Evolutionary conservation across 1,140 invertebrate genomes (phyloP).

Genomic region (Drosophila repletoides): DNA sequence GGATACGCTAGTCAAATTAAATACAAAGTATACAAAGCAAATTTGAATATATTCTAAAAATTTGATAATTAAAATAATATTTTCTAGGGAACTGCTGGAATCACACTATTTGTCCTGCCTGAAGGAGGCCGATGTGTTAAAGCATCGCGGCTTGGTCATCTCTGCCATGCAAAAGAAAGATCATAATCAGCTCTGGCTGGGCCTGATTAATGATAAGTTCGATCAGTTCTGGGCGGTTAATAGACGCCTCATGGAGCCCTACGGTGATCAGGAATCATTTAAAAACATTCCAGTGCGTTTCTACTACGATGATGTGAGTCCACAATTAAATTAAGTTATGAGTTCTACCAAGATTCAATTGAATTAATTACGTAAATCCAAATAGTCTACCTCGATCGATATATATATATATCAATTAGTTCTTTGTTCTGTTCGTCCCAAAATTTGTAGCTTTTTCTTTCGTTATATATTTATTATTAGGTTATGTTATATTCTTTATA

Average conservation of each 20-base stretch:
- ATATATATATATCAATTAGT: neutral
- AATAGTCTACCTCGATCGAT: too few species aligned
- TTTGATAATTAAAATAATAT: neutral
- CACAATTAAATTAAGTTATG: neutral
- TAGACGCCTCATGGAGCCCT: constrained; percentile 95
- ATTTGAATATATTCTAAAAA: neutral
- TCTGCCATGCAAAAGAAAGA: constrained; percentile 99
- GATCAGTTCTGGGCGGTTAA: constrained; percentile 99
- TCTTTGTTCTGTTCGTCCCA: too few species aligned
- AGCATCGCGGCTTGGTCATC: constrained; percentile 95
- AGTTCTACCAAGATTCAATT: too few species aligned
- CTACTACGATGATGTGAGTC: constrained; percentile 86
- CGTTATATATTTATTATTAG: neutral
- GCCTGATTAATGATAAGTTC: constrained; percentile 98
- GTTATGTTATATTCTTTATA: too few species aligned
- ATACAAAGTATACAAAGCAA: constrained; percentile 86
- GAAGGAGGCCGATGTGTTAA: constrained; percentile 98
- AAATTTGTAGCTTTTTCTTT: neutral
- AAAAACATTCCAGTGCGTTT: constrained; percentile 96
- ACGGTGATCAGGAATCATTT: constrained; percentile 89
- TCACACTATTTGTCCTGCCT: constrained; percentile 96
- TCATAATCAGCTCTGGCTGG: constrained; percentile 97
- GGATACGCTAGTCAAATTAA: constrained; percentile 89
- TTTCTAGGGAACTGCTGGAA: constrained; percentile 94
- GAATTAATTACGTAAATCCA: too few species aligned